phyloP scores from a whole-genome alignment of 92 coral and sea anemone genomes.

The Umimayanthus chanpuru region DNA sequence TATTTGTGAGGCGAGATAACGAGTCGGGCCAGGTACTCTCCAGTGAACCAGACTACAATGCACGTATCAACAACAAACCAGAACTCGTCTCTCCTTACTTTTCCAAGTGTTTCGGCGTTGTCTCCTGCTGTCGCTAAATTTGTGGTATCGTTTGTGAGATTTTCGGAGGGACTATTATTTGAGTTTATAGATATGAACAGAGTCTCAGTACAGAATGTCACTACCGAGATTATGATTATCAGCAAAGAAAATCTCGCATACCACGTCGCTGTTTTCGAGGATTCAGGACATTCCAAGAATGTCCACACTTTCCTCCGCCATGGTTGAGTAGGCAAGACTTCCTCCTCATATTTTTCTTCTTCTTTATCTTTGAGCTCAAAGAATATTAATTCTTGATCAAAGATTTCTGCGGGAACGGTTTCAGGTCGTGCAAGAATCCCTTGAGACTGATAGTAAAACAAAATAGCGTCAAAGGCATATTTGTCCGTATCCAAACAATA shows the following conservation, averaged over 20 bases:
- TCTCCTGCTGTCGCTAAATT: slow-evolving; percentile 6
- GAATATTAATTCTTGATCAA: slow-evolving; percentile 85
- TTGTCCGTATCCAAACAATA: slow-evolving; percentile 84
- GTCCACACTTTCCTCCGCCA: slow-evolving; percentile 78
- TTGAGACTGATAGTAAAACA: slow-evolving; percentile 89
- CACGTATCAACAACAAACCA: slow-evolving; percentile 93
- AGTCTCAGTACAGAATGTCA: slow-evolving; percentile 84
- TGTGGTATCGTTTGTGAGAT: slow-evolving; percentile 29
- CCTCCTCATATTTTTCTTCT: slow-evolving; percentile 4
- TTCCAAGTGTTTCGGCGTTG: not conserved
- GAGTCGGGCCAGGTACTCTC: slow-evolving; percentile 76
- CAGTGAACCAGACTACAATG: slow-evolving; percentile 78
- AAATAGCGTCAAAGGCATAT: slow-evolving; percentile 86
- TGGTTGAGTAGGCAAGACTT: slow-evolving; percentile 44
- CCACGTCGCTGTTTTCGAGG: slow-evolving; percentile 69
- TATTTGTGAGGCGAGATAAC: slow-evolving; percentile 67
- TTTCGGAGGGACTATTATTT: not conserved
- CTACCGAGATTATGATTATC: slow-evolving; percentile 71
- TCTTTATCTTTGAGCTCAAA: slow-evolving; percentile 67
- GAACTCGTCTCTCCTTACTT: slow-evolving; percentile 47
- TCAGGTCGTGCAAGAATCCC: slow-evolving; percentile 92
- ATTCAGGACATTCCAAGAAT: slow-evolving; percentile 79
- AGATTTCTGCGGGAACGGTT: slow-evolving; percentile 73
- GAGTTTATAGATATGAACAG: slow-evolving; percentile 48
- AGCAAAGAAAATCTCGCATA: slow-evolving; percentile 70